Evolutionary conservation across 2,888 invertebrate species (phyloP).

Genomic region (Calameuta idolon): DNA sequence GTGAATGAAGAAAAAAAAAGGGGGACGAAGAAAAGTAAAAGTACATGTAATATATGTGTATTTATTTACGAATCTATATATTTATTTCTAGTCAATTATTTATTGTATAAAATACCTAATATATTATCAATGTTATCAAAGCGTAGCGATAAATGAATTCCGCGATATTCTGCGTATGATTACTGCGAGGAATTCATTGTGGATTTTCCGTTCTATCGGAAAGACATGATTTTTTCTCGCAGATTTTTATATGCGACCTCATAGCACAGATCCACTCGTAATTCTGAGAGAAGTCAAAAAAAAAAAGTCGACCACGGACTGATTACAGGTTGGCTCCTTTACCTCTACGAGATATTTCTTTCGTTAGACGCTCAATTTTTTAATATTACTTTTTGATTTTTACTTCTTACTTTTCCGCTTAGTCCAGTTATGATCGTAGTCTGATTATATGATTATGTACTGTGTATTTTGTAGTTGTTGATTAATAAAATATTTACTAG

Average conservation of each 20-base stretch:
- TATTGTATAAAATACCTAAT: conserved; percentile 37
- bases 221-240: not conserved
- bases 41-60: conserved; percentile 40
- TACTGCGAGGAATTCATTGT: not conserved
- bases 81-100: conserved; percentile 50
- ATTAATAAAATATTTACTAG: conserved; percentile 47
- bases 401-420: conserved; percentile 25
- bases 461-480: conserved; percentile 47
- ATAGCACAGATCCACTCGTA: not conserved
- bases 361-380: conserved; percentile 34
- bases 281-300: conserved; percentile 6
- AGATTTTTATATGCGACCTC: not conserved
- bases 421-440: conserved; percentile 27
- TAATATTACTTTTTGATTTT: conserved; percentile 15
- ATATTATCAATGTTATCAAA: conserved; percentile 36
- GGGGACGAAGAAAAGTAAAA: not conserved
- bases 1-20: conserved; percentile 10
- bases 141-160: conserved; percentile 1
- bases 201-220: not conserved
- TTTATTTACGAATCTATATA: conserved; percentile 37
- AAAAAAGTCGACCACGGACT: conserved; percentile 28
- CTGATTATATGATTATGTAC: conserved; percentile 36
- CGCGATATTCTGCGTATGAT: not conserved
- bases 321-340: conserved; percentile 30
- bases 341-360: conserved; percentile 18